Evolutionary conservation across 2,113 vertebrate species (phyloP), one percentile per base, ranked within the genome.

Genomic region (Anolis carolinensis): DNA sequence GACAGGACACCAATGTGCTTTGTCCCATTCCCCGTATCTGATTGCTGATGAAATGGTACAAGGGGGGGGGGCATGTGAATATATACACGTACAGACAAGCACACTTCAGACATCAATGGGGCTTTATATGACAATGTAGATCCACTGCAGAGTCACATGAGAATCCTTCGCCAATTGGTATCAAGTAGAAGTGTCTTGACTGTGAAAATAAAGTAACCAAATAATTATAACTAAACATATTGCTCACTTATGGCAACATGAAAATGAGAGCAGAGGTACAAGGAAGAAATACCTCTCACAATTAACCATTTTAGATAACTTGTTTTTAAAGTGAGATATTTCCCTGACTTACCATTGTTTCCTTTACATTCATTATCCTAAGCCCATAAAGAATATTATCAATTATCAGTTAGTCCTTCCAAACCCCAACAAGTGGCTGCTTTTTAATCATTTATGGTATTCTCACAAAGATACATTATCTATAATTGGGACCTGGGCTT

Each of bases 401-500:
- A 39, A 34, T 63, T 90, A 87, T 89, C 79, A 80, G 13, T 83
- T 88, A 44, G 5, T 20, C 32, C 68, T n/a, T 80, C 30, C 39
- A 68, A 52, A 18, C 25, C 71, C 78, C 82, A 94, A 48, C 88
- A 90, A 87, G 36, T 2, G 0, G 5, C 30, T 36, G 50, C 23
- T 92, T 86, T 63, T 32, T 70, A 90, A 77, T 83, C 14, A 2
- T 1, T 8, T 10, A 4, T 0, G 3, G 82, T 90, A 74, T 68
- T 86, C 71, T 88, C 71, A 83, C 71, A 62, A n/a, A 90, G 89
- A 86, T 44, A 84, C 59, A 70, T 25, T 62, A 75, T 89, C 83
- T 89, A n/a, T 79, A 73, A 14, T 55, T 88, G 21, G 81, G 88
- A 88, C 44, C 84, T 91, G 86, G 84, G 83, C 52, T 82, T 75